A percentile compares a stretch with the other conserved stretches of the same genome.
phyloP scores from a whole-genome alignment of 2,888 invertebrate species.

The Spisula solida region DNA sequence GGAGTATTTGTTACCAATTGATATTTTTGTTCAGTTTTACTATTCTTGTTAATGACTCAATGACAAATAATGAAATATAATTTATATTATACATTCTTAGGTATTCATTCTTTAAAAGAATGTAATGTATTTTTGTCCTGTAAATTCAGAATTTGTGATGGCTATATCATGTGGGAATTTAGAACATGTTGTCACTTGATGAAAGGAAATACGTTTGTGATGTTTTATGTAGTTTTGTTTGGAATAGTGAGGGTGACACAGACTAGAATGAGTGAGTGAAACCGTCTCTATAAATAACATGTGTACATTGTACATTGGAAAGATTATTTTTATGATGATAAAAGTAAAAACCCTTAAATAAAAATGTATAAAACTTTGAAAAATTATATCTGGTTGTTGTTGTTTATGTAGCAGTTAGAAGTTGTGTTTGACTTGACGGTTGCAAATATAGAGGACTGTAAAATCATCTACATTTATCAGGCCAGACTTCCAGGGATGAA shows the following conservation, averaged over 20 bases:
- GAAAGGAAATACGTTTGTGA: neutral
- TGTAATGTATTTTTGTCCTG: neutral
- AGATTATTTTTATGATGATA: slow-evolving; percentile 76
- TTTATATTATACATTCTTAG: neutral
- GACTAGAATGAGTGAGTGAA: neutral
- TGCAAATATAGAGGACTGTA: too few relatives aligned
- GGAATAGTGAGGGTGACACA: neutral
- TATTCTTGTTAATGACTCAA: neutral
- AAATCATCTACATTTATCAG: too few relatives aligned
- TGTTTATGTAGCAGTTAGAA: neutral
- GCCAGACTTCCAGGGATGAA: too few relatives aligned
- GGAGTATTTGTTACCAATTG: too few relatives aligned
- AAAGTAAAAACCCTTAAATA: slow-evolving; percentile 72
- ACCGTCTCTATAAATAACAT: slow-evolving; percentile 6
- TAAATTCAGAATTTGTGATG: neutral
- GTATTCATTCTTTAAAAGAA: neutral
- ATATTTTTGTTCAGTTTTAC: neutral
- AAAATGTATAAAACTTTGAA: slow-evolving; percentile 71
- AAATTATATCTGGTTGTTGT: slow-evolving; percentile 28
- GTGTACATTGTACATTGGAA: slow-evolving; percentile 55
- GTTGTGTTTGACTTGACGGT: neutral
- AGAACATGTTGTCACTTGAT: neutral
- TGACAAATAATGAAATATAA: neutral
- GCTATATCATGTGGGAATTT: neutral
- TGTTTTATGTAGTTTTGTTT: neutral